Evolutionary conservation across 1,140 invertebrate species (phyloP).

Genomic region (Drosophila simulans): DNA sequence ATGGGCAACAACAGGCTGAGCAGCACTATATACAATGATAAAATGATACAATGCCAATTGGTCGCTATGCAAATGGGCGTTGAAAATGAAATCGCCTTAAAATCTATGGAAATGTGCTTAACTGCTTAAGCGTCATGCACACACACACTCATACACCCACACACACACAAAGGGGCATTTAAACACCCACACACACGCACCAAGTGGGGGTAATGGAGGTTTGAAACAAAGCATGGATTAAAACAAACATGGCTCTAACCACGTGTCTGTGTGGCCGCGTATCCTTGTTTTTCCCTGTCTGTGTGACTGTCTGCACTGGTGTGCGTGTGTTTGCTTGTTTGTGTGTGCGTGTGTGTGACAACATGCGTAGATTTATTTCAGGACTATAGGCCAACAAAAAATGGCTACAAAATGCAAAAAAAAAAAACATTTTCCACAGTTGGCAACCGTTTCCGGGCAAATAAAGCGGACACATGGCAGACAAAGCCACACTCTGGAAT

Average conservation of each 20-base stretch:
- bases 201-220: not conserved
- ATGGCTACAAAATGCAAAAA: slow-evolving; percentile 1
- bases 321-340: not conserved
- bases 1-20: slow-evolving; percentile 1
- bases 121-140: slow-evolving; percentile 55
- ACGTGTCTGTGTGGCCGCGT: slow-evolving; percentile 54
- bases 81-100: slow-evolving; percentile 67
- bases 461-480: slow-evolving; percentile 16
- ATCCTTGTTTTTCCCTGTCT: slow-evolving; percentile 27
- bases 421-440: not conserved
- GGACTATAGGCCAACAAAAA: slow-evolving; percentile 12
- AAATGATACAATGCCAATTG: slow-evolving; percentile 51
- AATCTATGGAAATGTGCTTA: slow-evolving; percentile 75
- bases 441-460: slow-evolving; percentile 24
- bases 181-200: slow-evolving; percentile 9
- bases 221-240: slow-evolving; percentile 45
- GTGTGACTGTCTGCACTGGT: not conserved
- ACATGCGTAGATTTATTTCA: slow-evolving; percentile 56
- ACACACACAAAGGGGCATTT: not conserved
- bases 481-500: slow-evolving; percentile 15
- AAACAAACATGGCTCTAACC: slow-evolving; percentile 61
- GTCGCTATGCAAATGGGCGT: slow-evolving; percentile 67
- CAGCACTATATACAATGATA: slow-evolving; percentile 11
- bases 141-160: not conserved
- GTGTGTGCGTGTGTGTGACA: slow-evolving; percentile 12